phyloP scores from a whole-genome alignment of 1,140 invertebrate species.

The Gonatopus flavifemur region DNA sequence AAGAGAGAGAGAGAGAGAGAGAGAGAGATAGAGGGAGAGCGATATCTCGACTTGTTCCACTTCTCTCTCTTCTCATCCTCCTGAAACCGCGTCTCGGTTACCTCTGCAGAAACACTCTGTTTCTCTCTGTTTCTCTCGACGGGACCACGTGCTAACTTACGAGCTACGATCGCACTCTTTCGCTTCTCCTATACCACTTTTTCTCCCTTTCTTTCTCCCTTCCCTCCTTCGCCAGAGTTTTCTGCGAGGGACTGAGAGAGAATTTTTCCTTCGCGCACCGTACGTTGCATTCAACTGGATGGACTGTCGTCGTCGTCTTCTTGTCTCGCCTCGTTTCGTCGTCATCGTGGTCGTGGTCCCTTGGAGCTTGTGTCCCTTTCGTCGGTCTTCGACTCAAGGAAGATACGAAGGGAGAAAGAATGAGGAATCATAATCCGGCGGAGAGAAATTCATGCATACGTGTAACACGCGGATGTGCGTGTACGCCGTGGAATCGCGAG shows the following conservation, averaged over 20 bases:
- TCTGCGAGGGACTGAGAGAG: too few relatives aligned
- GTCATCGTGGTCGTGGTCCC: constrained; percentile 28
- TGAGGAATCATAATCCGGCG: background rate
- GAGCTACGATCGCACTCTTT: constrained; percentile 44
- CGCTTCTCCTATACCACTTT: constrained; percentile 20
- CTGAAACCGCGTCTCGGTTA: constrained; percentile 40
- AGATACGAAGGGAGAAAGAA: constrained; percentile 7
- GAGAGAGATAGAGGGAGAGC: constrained; percentile 34
- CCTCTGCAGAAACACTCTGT: constrained; percentile 43
- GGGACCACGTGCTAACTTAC: constrained; percentile 57
- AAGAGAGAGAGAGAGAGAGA: background rate
- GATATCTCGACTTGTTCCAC: constrained; percentile 34
- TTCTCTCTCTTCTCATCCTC: constrained; percentile 40
- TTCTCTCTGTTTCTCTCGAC: too few relatives aligned
- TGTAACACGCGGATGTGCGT: too few relatives aligned
- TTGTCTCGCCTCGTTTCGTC: constrained; percentile 17
- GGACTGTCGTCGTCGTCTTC: constrained; percentile 15
- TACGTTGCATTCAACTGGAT: constrained; percentile 1
- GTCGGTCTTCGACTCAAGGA: constrained; percentile 31
- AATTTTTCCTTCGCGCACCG: too few relatives aligned
- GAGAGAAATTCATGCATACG: too few relatives aligned
- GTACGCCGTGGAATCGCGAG: constrained; percentile 29
- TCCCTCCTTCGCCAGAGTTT: background rate
- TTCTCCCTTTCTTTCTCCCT: constrained; percentile 2
- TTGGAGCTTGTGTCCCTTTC: constrained; percentile 22